phyloP scores from a whole-genome alignment of 1,140 invertebrate species.

The Popillia japonica region DNA sequence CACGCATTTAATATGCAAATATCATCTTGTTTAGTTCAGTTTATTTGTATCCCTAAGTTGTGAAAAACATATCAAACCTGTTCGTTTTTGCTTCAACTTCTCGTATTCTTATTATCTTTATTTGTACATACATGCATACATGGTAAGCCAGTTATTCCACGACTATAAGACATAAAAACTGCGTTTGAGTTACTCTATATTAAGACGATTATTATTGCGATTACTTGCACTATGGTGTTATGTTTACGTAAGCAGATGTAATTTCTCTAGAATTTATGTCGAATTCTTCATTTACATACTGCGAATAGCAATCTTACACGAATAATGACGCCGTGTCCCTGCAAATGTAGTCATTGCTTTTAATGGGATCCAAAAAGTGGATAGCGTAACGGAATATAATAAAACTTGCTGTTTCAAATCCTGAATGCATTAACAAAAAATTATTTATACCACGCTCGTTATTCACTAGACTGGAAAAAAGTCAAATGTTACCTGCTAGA shows the following conservation, averaged over 20 bases:
- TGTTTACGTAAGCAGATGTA: background rate
- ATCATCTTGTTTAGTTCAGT: background rate
- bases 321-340: background rate
- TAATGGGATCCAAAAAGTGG: background rate
- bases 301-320: background rate
- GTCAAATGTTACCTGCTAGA: background rate
- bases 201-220: background rate
- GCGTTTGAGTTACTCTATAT: background rate
- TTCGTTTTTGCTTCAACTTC: background rate
- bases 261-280: background rate
- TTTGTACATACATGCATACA: background rate
- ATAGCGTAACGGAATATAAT: background rate
- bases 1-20: constrained; percentile 11
- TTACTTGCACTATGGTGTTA: background rate
- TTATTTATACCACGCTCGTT: background rate
- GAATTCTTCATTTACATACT: background rate
- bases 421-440: background rate
- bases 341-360: background rate
- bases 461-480: constrained; percentile 12
- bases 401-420: background rate
- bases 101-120: background rate
- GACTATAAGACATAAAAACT: background rate
- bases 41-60: background rate
- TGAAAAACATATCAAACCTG: background rate
- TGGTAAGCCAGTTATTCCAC: background rate